phyloP scores from a whole-genome alignment of 2,888 invertebrate genomes.

The Empis livida region DNA sequence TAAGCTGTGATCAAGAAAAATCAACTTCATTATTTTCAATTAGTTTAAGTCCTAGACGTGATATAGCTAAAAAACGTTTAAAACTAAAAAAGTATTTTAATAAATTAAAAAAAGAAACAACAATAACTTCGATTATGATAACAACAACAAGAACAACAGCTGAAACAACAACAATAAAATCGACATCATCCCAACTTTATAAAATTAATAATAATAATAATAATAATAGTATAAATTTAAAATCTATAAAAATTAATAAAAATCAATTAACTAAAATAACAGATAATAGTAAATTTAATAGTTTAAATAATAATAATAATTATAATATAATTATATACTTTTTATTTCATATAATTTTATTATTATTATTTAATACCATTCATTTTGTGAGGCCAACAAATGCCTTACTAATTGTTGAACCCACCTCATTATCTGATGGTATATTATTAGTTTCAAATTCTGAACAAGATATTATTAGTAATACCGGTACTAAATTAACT shows the following conservation, averaged over 20 bases:
- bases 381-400: conserved; percentile 2
- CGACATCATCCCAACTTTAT: neutral
- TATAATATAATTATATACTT: neutral
- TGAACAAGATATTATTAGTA: neutral
- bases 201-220: neutral
- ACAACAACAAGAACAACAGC: conserved; percentile 1
- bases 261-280: too few species aligned
- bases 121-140: neutral
- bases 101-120: too few species aligned
- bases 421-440: conserved; percentile 7
- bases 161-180: conserved; percentile 2
- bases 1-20: conserved; percentile 13
- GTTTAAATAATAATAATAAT: neutral
- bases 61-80: conserved; percentile 14
- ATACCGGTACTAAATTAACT: neutral
- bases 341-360: neutral
- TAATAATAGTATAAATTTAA: neutral
- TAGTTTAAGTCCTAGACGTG: conserved; percentile 15
- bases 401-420: conserved; percentile 19
- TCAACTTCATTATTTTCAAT: conserved; percentile 3
- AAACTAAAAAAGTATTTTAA: conserved; percentile 5
- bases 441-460: conserved; percentile 10
- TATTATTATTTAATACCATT: neutral
- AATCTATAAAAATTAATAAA: neutral
- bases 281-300: too few species aligned